Base-by-base conservation (phyloP, 2,888 invertebrate species). In the Microchrysa polita region DNA sequence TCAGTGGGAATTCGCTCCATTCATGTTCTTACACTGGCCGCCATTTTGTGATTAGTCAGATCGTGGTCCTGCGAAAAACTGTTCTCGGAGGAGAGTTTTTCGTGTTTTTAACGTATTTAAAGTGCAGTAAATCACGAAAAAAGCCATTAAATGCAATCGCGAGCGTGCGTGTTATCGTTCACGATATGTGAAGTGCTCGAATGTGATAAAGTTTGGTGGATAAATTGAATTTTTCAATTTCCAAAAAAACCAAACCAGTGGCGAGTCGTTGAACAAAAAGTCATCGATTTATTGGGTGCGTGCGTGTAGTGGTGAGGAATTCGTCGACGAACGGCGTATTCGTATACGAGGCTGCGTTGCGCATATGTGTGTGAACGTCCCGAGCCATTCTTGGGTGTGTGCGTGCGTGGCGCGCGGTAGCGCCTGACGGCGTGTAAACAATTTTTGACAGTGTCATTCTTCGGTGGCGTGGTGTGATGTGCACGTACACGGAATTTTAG, bases 61-160 rank as follows among this genome's bases (percentile, higher is more conserved):
- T 83, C 83, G 84, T 84, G 84, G 81, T 82, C 83, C 81, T 82
- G 80, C 81, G 82, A 84, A 83, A 82, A 83, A 81, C 80, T 80
- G 79, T 79, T 80, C 79, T 81, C 80, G 80, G 81, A 80, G 81
- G 79, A 80, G 79, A 82, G 81, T 81, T 81, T 75, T 59, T 80
- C 77, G 20, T 76, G 79, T 79, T 81, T 80, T 81, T 82, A 79
- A 78, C 78, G 79, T 78, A 78, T 78, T 80, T 78, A 75, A 59
- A 78, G 78, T 77, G 79, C 72, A 69, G 73, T 60, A 80, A 83
- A 80, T 80, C 79, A 77, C 77, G 77, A 74, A 78, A 81, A 82
- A 81, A 80, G 79, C 78, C 78, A 77, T 76, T 76, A 79, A 81
- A 81, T 79, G 79, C 77, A 74, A 76, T 79, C 80, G 81, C 79